Evolutionary conservation across 2,797 vertebrate genomes (phyloP), one percentile per base, ranked within the genome.

Genomic region (Coregonus suidteri): DNA sequence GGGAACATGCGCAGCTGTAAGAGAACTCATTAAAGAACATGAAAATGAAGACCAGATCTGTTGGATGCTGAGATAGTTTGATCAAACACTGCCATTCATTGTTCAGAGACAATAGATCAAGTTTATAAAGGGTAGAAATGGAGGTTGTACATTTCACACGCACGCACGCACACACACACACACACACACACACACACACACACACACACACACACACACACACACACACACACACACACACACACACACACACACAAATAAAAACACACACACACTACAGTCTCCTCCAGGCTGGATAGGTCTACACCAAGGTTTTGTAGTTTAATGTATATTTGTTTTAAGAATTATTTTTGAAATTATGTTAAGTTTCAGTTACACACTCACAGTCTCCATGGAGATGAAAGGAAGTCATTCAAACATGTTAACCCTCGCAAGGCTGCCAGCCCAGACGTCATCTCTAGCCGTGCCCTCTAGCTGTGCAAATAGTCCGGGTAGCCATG

Each of bases 171-270:
- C 53, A 59, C 72, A 37, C 72, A 62, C 72, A 73, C 52, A 35
- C 71, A 73, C 51, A 73, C 51, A 73, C 41, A 73, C 71, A 54
- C 70, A 51, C 37, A 9, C 68, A 71, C 6, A 71, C 68, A 71
- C 34, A 41, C 34, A 71, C 34, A 16, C 68, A 71, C 59, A n/a
- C 59, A 64, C 47, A 13, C 47, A 51, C 14, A 16, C 1, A 13
- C 13, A 54, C 1, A 54, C 66, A 69, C 3, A 56, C 53, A 56
- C 16, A 20, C 20, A 20, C 20, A 20, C 20, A 20, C 20, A 20
- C 20, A 56, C 53, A 56, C 15, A 56, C 7, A 56, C 54, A 56
- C 54, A 56, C 54, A 56, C 54, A 56, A n/a, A n/a, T n/a, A n/a
- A n/a, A n/a, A n/a, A 56, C 53, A 56, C 15, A 56, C 7, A 56